These are phyloP conservation scores for Mechanitis mazaeus DNA, from an alignment of 2,888 invertebrate species.

Conservation along the genomic window DNA sequence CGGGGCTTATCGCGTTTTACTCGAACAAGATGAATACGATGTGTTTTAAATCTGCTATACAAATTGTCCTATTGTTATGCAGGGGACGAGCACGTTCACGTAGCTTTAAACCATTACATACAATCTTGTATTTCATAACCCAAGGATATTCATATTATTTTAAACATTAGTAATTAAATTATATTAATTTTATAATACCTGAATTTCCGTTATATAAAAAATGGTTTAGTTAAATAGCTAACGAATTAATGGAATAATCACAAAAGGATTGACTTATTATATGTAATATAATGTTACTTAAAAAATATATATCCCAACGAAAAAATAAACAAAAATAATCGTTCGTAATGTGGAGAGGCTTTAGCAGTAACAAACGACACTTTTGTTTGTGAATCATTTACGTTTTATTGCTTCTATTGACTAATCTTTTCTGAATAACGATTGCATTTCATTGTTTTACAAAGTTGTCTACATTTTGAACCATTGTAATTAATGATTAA, in stretches of 20 bases:
- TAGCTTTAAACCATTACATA: constrained; percentile 11
- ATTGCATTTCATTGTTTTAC: constrained; percentile 17
- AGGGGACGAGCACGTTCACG: constrained; percentile 30
- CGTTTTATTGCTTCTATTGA: constrained; percentile 29
- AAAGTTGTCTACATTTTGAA: constrained; percentile 15
- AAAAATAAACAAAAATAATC: neutral
- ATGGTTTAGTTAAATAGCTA: no score
- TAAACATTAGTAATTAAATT: no score
- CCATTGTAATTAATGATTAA: constrained; percentile 2
- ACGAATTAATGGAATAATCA: no score
- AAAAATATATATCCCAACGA: neutral
- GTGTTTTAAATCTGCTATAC: constrained; percentile 65
- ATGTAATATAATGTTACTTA: no score
- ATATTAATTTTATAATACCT: no score
- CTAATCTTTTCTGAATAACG: constrained; percentile 24
- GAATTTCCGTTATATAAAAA: no score
- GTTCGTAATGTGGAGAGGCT: constrained; percentile 14
- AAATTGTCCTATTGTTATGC: constrained; percentile 56
- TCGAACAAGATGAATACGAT: constrained; percentile 59
- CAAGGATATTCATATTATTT: no score
- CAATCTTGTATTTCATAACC: no score
- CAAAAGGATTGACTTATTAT: no score
- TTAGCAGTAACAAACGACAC: constrained; percentile 50
- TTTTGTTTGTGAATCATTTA: constrained; percentile 37
- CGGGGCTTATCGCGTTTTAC: constrained; percentile 62